Evolutionary conservation across 2,113 vertebrate genomes (phyloP).

Genomic region (Echinops telfairi): DNA sequence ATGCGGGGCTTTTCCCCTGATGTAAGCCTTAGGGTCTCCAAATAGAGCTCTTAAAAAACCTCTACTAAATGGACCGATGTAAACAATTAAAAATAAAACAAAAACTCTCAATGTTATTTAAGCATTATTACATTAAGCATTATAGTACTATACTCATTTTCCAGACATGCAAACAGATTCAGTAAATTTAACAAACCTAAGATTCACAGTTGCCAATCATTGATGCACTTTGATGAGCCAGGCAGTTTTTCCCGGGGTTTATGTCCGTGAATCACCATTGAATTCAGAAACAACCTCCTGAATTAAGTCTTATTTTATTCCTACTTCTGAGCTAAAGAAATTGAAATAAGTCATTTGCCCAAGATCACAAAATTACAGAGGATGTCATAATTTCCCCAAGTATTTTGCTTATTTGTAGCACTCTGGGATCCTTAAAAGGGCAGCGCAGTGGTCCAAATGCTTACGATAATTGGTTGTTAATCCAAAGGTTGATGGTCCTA

Average conservation of each 20-base stretch:
- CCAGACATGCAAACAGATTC: neutral
- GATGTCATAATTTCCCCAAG: neutral
- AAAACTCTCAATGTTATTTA: neutral
- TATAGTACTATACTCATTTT: neutral
- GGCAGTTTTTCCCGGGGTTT: neutral
- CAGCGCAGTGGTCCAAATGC: neutral
- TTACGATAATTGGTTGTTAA: neutral
- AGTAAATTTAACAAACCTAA: neutral
- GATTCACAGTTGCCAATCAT: neutral
- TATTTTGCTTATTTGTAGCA: neutral
- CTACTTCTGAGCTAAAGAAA: neutral
- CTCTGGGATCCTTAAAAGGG: neutral
- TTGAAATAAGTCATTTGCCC: neutral
- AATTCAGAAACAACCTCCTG: slow-evolving; percentile 8
- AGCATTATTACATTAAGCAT: neutral
- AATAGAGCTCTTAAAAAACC: no score
- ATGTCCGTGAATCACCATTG: neutral
- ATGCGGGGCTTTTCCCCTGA: neutral
- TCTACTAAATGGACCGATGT: no score
- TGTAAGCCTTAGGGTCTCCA: neutral
- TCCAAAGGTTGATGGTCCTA: neutral
- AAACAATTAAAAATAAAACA: neutral
- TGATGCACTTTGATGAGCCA: neutral
- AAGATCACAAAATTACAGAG: neutral
- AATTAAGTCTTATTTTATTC: neutral